Evolutionary conservation across 2,797 vertebrate species (phyloP).

Genomic region (Sebastes hopkinsi): DNA sequence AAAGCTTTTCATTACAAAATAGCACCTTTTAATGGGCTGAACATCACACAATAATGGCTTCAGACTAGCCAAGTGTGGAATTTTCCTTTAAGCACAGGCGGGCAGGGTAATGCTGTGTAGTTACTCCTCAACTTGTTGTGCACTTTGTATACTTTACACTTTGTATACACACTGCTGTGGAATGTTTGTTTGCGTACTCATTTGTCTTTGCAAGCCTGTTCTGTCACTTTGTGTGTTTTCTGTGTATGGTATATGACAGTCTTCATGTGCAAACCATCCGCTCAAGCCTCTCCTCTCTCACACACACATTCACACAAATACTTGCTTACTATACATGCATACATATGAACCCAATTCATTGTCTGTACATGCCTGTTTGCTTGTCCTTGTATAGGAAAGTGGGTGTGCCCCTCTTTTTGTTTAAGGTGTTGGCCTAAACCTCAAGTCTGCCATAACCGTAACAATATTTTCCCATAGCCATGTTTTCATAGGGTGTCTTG

Average conservation of each 20-base stretch:
- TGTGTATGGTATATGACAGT: conserved; percentile 9
- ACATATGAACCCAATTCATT: conserved; percentile 35
- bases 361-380: conserved; percentile 54
- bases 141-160: conserved; percentile 19
- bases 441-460: conserved; percentile 37
- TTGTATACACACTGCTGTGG: conserved; percentile 9
- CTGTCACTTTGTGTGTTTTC: conserved; percentile 19
- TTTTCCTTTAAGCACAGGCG: conserved; percentile 39
- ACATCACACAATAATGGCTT: conserved; percentile 38
- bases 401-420: conserved; percentile 66
- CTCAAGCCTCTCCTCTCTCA: not conserved
- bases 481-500: conserved; percentile 64
- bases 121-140: conserved; percentile 24
- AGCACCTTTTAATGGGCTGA: conserved; percentile 12
- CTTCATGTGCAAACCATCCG: conserved; percentile 22
- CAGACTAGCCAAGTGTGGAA: conserved; percentile 31
- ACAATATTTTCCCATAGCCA: conserved; percentile 56
- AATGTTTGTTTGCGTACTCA: conserved; percentile 31
- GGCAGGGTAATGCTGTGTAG: conserved; percentile 21
- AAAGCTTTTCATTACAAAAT: conserved; percentile 13
- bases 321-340: conserved; percentile 1
- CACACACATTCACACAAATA: not conserved
- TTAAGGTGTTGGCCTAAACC: conserved; percentile 63
- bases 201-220: conserved; percentile 34
- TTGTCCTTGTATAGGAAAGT: conserved; percentile 29